Evolutionary conservation across 2,888 invertebrate genomes (phyloP).

Genomic region (Julus scandinavius): DNA sequence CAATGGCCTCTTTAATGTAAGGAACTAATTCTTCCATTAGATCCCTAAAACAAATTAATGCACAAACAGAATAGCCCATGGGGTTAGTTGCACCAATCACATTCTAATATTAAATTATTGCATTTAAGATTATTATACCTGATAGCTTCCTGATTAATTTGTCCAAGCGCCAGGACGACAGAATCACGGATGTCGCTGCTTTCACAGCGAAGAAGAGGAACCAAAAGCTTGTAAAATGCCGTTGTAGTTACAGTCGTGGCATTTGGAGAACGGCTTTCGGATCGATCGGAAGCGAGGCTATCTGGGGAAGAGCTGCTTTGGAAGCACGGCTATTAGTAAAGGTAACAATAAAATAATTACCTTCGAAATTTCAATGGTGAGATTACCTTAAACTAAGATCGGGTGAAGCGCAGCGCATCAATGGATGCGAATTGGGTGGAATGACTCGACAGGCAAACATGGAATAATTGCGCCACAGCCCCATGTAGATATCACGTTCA

Average conservation of each 20-base stretch:
- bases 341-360: background rate
- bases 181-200: conserved; percentile 93
- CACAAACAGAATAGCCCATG: background rate
- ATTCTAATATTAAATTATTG: conserved; percentile 39
- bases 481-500: conserved; percentile 94
- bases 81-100: background rate
- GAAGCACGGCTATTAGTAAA: background rate
- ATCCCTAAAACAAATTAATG: conserved; percentile 74
- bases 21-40: conserved; percentile 94
- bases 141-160: conserved; percentile 92
- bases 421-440: conserved; percentile 87
- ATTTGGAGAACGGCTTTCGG: conserved; percentile 79
- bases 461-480: conserved; percentile 97
- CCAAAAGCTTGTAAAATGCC: conserved; percentile 90
- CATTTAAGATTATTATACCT: conserved; percentile 74
- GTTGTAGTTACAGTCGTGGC: conserved; percentile 77
- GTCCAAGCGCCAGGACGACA: conserved; percentile 91
- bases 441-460: conserved; percentile 96
- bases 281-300: conserved; percentile 79
- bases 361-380: conserved; percentile 40
- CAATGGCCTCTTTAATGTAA: conserved; percentile 93
- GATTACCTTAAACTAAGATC: conserved; percentile 87
- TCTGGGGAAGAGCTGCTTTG: conserved; percentile 86
- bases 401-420: conserved; percentile 91
- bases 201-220: conserved; percentile 92